A percentile compares a stretch with the other conserved stretches of the same genome.
These are phyloP conservation scores for Microcebus lehilahytsara DNA, from an alignment of 2,113 vertebrate genomes.

Conservation along the genomic window DNA sequence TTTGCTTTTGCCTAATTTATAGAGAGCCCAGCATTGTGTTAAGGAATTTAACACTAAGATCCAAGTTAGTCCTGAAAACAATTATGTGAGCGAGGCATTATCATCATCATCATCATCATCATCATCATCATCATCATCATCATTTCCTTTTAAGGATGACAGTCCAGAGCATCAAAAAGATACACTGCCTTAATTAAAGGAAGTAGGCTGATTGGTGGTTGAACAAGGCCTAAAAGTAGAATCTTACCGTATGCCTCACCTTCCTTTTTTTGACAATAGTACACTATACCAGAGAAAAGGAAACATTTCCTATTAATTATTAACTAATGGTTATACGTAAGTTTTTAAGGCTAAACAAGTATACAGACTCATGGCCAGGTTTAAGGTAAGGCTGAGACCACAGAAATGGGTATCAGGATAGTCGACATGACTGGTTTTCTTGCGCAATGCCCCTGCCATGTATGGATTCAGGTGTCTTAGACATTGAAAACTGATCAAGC, in stretches of 20 bases:
- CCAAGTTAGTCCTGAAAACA: background rate
- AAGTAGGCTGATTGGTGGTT: fast-evolving
- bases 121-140: background rate
- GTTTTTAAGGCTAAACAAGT: background rate
- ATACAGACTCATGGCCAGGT: background rate
- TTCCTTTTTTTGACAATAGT: background rate
- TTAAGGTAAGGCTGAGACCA: background rate
- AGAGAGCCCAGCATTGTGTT: background rate
- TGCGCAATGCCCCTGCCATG: fast-evolving
- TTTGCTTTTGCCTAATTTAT: background rate
- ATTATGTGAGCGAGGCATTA: background rate
- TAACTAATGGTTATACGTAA: background rate
- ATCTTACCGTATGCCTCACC: no score
- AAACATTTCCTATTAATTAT: no score
- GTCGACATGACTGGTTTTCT: fast-evolving
- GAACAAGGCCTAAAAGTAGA: background rate
- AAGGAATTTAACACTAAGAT: background rate
- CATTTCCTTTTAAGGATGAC: background rate
- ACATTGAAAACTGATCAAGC: background rate
- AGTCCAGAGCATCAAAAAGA: background rate
- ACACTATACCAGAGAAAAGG: background rate
- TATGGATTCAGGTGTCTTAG: background rate
- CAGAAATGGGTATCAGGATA: background rate
- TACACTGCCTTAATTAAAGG: background rate
- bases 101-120: background rate